Evolutionary conservation across 2,888 invertebrate species (phyloP).

Genomic region (Sipha maydis): DNA sequence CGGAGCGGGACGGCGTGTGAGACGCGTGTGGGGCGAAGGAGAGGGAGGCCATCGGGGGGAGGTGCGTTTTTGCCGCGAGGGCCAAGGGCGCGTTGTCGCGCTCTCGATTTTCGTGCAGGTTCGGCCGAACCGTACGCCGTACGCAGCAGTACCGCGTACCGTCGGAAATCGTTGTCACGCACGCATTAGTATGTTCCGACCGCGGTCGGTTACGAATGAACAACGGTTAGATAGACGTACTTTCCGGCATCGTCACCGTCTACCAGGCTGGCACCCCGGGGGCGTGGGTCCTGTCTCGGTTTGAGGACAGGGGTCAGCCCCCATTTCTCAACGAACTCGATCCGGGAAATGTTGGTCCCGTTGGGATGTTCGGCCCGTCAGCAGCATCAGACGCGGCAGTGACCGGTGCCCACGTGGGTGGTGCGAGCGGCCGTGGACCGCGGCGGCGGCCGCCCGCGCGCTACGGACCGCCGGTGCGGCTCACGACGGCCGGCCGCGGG

Average conservation of each 20-base stretch:
- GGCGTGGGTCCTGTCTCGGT: slow-evolving; percentile 91
- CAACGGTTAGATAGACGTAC: slow-evolving; percentile 63
- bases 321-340: slow-evolving; percentile 97
- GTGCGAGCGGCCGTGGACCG: slow-evolving; percentile 92
- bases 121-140: too few relatives aligned
- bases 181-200: too few relatives aligned
- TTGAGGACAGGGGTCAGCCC: slow-evolving; percentile 97
- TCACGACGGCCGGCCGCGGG: slow-evolving; percentile 49
- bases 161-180: too few relatives aligned
- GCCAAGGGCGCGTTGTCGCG: too few relatives aligned
- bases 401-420: slow-evolving; percentile 66
- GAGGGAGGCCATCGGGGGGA: too few relatives aligned
- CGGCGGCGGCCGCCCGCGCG: slow-evolving; percentile 67
- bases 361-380: slow-evolving; percentile 60
- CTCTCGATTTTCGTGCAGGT: too few relatives aligned
- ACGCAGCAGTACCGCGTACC: too few relatives aligned
- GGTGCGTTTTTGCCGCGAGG: too few relatives aligned
- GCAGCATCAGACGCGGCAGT: slow-evolving; percentile 58
- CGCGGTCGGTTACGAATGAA: too few relatives aligned
- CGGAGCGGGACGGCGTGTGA: too few relatives aligned
- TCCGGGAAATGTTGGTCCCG: slow-evolving; percentile 89
- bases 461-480: slow-evolving; percentile 5
- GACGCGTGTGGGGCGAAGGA: too few relatives aligned
- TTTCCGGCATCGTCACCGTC: slow-evolving; percentile 61
- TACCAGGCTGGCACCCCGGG: slow-evolving; percentile 69